These are phyloP conservation scores for Actinia equina DNA, from an alignment of 64 coral and sea anemone species.

Conservation along the genomic window DNA sequence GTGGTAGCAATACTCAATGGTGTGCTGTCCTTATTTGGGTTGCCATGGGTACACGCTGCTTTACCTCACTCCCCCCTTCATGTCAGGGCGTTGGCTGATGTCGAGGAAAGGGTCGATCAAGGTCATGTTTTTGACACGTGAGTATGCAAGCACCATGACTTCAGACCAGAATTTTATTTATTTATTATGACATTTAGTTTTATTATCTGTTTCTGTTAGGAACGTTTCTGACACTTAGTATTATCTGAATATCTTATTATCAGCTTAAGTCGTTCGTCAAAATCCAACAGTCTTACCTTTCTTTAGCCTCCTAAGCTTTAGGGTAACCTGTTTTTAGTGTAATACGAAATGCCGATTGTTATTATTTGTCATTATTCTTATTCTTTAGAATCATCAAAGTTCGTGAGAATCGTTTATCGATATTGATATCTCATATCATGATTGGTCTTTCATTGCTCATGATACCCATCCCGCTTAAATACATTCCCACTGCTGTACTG, in stretches of 20 bases:
- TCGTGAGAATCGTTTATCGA: slow-evolving; percentile 68
- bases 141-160: background rate
- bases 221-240: background rate
- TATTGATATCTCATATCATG: slow-evolving; percentile 54
- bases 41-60: slow-evolving; percentile 85
- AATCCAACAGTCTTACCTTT: no score
- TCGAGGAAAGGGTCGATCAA: slow-evolving; percentile 79
- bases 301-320: no score
- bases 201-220: background rate
- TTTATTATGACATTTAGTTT: background rate
- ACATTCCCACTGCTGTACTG: slow-evolving; percentile 72
- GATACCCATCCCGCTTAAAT: slow-evolving; percentile 56
- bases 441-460: slow-evolving; percentile 70
- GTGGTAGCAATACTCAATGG: slow-evolving; percentile 64
- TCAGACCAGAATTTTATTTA: no score
- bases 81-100: slow-evolving; percentile 84
- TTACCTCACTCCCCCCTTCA: slow-evolving; percentile 80
- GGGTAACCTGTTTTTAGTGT: no score
- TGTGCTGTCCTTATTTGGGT: slow-evolving; percentile 70
- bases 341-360: no score
- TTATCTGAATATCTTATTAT: no score
- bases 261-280: no score
- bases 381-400: slow-evolving; percentile 75
- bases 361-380: background rate
- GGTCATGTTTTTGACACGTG: slow-evolving; percentile 87